Percentiles rank a stretch among this genome's conserved stretches.
Evolutionary conservation across 2,797 vertebrate species (phyloP).

Genomic region (Chromobotia macracanthus): DNA sequence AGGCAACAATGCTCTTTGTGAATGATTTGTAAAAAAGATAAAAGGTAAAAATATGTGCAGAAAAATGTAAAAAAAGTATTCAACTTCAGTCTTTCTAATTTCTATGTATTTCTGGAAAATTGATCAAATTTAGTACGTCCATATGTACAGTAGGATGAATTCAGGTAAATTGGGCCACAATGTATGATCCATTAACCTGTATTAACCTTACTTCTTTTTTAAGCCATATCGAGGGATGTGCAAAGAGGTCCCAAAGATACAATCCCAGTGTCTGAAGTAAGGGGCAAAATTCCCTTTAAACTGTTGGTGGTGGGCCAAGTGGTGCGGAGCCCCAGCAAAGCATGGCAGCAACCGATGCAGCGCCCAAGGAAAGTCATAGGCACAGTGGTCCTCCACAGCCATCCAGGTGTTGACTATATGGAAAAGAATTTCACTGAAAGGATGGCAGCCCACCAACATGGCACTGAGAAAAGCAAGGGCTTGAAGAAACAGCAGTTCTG

Average conservation of each 20-base stretch:
- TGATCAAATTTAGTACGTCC: background rate
- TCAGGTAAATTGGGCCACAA: background rate
- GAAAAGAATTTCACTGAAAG: constrained; percentile 75
- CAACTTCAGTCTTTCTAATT: background rate
- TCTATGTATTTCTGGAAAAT: background rate
- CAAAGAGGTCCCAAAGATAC: constrained; percentile 71
- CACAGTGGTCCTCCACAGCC: constrained; percentile 80
- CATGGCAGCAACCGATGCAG: constrained; percentile 71
- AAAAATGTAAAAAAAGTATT: background rate
- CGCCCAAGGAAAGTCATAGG: constrained; percentile 77
- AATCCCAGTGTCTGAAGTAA: constrained; percentile 81
- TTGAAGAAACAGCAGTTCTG: constrained; percentile 75
- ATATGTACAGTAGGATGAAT: background rate
- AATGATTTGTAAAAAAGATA: background rate
- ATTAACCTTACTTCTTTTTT: background rate
- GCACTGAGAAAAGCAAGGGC: constrained; percentile 68
- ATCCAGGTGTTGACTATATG: constrained; percentile 80
- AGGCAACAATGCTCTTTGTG: background rate
- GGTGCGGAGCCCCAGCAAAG: constrained; percentile 74
- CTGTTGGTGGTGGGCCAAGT: constrained; percentile 73
- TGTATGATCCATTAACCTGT: background rate
- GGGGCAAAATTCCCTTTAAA: constrained; percentile 75
- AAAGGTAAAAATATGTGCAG: background rate
- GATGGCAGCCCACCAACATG: constrained; percentile 73
- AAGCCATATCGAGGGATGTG: background rate